Evolutionary conservation across 2,113 vertebrate genomes (phyloP).

Genomic region (Scomber colias): DNA sequence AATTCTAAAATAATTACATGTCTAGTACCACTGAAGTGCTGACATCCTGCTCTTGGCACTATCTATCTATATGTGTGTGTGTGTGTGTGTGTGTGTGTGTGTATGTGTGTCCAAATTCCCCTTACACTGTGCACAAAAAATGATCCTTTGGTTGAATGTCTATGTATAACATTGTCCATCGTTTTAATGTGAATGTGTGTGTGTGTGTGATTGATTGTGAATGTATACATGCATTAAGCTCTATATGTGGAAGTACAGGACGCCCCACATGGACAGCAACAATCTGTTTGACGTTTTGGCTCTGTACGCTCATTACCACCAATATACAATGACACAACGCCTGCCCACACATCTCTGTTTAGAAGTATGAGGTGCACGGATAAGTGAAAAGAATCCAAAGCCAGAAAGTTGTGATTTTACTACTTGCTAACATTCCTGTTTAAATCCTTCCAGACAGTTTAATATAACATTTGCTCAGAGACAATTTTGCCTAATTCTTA

Average conservation of each 20-base stretch:
- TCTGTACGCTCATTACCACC: slow-evolving; percentile 9
- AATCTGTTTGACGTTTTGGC: slow-evolving; percentile 22
- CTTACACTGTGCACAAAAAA: slow-evolving; percentile 7
- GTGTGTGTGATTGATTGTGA: slow-evolving; percentile 40
- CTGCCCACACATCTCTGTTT: background rate
- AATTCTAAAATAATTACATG: slow-evolving; percentile 69
- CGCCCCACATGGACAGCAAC: background rate
- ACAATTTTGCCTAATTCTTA: background rate
- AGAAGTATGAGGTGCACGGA: background rate
- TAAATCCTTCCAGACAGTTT: background rate
- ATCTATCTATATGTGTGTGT: slow-evolving; percentile 4
- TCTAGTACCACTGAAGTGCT: slow-evolving; percentile 58
- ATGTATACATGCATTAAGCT: background rate
- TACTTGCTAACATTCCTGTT: background rate
- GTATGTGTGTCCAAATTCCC: slow-evolving; percentile 10
- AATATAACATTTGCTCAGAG: background rate
- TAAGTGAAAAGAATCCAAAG: background rate
- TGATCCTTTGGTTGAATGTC: background rate
- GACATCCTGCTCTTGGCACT: slow-evolving; percentile 57
- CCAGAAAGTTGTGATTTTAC: background rate
- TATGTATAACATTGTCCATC: slow-evolving; percentile 15
- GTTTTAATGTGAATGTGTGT: slow-evolving; percentile 28
- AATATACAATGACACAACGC: background rate
- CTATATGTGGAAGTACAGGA: background rate
- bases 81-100: slow-evolving; percentile 3